Evolutionary conservation across 2,888 invertebrate species (phyloP).

Genomic region (Protula sp.): DNA sequence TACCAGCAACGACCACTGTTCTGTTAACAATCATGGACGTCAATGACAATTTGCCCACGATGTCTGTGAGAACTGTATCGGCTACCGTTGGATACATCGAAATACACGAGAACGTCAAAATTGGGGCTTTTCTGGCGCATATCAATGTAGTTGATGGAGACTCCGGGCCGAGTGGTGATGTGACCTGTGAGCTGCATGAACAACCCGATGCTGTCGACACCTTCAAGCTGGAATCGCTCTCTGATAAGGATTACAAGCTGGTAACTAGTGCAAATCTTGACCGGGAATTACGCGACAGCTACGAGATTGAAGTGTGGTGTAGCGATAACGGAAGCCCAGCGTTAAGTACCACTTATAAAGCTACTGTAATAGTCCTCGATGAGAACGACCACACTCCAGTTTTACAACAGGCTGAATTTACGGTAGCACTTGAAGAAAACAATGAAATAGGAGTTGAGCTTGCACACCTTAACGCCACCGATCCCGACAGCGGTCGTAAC

Average conservation of each 20-base stretch:
- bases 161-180: neutral
- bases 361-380: neutral
- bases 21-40: neutral
- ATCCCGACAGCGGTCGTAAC: neutral
- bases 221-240: neutral
- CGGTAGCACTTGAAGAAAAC: neutral
- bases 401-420: neutral
- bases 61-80: neutral
- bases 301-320: neutral
- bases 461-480: neutral
- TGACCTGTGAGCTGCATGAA: neutral
- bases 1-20: neutral
- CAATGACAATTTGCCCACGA: neutral
- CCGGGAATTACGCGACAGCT: neutral
- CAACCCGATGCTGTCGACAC: neutral
- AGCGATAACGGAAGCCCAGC: neutral
- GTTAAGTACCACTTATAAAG: neutral
- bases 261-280: neutral
- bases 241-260: neutral
- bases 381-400: neutral
- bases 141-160: neutral
- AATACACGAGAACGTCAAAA: neutral
- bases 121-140: neutral
- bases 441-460: neutral
- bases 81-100: neutral